Evolutionary conservation across 1,140 invertebrate species (phyloP).

Genomic region (Stegodyphus dumicola): DNA sequence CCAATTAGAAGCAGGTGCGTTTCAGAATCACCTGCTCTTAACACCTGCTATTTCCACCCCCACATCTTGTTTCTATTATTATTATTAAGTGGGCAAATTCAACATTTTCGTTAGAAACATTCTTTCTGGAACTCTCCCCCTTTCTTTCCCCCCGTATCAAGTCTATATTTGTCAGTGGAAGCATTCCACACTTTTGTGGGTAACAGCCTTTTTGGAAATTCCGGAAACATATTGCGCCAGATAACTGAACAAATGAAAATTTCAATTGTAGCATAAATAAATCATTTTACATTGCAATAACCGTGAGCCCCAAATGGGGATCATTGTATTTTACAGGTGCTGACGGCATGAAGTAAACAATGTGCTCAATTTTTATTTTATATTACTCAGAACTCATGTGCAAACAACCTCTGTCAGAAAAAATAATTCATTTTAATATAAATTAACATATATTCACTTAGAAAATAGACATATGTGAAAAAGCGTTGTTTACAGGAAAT

Average conservation of each 20-base stretch:
- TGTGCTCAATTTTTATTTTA: slow-evolving; percentile 40
- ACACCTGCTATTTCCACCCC: slow-evolving; percentile 20
- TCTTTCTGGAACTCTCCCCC: slow-evolving; percentile 34
- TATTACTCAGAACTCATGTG: slow-evolving; percentile 39
- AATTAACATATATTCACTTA: slow-evolving; percentile 39
- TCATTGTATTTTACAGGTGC: slow-evolving; percentile 39
- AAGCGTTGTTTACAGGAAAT: slow-evolving; percentile 39
- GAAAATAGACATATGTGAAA: slow-evolving; percentile 36
- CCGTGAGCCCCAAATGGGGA: slow-evolving; percentile 35
- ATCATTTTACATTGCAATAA: slow-evolving; percentile 39
- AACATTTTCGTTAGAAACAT: slow-evolving; percentile 19
- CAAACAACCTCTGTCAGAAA: slow-evolving; percentile 39
- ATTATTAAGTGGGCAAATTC: slow-evolving; percentile 3
- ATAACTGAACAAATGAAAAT: slow-evolving; percentile 39
- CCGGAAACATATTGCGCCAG: slow-evolving; percentile 34
- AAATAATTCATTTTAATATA: slow-evolving; percentile 41
- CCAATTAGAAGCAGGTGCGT: slow-evolving; percentile 34
- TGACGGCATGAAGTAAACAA: slow-evolving; percentile 35
- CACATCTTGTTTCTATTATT: slow-evolving; percentile 9
- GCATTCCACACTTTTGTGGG: slow-evolving; percentile 38
- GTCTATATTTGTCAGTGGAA: slow-evolving; percentile 39
- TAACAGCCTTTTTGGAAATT: slow-evolving; percentile 38
- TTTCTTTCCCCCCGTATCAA: slow-evolving; percentile 37
- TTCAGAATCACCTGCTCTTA: slow-evolving; percentile 34
- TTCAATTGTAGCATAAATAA: slow-evolving; percentile 37